Base-by-base conservation (phyloP, 2,888 invertebrate genomes). In the Congeria kusceri region DNA sequence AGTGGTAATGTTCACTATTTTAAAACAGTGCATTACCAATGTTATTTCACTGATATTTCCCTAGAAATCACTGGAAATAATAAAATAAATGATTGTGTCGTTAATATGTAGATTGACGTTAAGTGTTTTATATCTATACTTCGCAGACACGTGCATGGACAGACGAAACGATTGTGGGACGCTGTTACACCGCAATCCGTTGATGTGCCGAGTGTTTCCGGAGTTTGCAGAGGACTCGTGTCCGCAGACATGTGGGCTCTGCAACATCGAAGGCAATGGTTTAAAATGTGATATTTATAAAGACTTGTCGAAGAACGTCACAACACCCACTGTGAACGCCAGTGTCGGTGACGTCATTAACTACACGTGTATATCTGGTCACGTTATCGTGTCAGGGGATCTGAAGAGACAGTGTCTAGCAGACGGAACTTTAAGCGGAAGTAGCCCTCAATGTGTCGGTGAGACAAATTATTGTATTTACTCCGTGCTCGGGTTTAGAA, bases 401-500 rank as follows among this genome's bases (percentile, higher is more conserved):
- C 64, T 83, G 1, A 53, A 58, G 2, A 47, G 83, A 39, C 77
- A 77, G 4, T 87, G 87, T 71, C 68, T 66, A 25, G 28, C 53
- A 9, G 66, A 72, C 29, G 78, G 81, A 7, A 63, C 66, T 0
- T 68, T 83, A 18, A 77, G 84, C 1, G 82, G 82, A 7, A 15
- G 65, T 1, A 47, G 70, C 11, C 80, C 83, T 7, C n/a, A 25
- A 5, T 87, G 87, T 76, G 18, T 59, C 28, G 75, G 87, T 87
- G 73, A 79, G 57, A 25, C 11, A n/a, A 27, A 9, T n/a, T 3
- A 7, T 63, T 27, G 25, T n/a, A 25, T 56, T 23, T 1, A n/a
- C 23, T 27, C 56, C 27, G 23, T 56, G 56, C 39, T 13, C 4
- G 4, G 9, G 1, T 39, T 39, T 39, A n/a, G n/a, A n/a, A n/a